These are phyloP conservation scores for Sabellastarte sp. DNA, from an alignment of 2,888 invertebrate species.

Conservation along the genomic window DNA sequence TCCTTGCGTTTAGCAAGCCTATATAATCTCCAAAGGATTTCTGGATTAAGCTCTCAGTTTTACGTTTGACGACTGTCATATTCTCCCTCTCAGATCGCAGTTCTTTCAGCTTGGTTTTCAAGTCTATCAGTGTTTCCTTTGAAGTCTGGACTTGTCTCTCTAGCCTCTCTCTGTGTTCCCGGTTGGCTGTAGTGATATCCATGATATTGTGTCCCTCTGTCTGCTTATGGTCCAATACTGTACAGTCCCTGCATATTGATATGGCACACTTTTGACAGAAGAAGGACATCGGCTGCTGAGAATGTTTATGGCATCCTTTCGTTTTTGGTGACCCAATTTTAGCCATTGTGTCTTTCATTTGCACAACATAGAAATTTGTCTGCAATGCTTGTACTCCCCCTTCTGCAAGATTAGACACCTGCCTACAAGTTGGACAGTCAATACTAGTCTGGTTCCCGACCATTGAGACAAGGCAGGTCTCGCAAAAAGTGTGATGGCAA, in stretches of 20 bases:
- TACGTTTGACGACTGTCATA: slow-evolving; percentile 13
- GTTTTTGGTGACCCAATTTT: slow-evolving; percentile 13
- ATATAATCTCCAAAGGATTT: slow-evolving; percentile 16
- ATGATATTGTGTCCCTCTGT: slow-evolving; percentile 23
- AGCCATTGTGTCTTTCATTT: slow-evolving; percentile 26
- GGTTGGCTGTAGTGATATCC: slow-evolving; percentile 20
- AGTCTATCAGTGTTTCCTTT: slow-evolving; percentile 1
- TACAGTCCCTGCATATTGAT: slow-evolving; percentile 29
- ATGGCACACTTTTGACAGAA: slow-evolving; percentile 26
- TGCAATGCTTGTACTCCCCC: slow-evolving; percentile 27
- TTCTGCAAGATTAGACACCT: slow-evolving; percentile 9
- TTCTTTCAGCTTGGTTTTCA: slow-evolving; percentile 10
- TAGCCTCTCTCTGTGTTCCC: slow-evolving; percentile 17
- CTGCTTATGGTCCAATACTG: slow-evolving; percentile 27
- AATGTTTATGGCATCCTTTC: slow-evolving; percentile 24
- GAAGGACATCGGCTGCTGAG: slow-evolving; percentile 27
- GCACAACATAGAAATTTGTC: slow-evolving; percentile 32
- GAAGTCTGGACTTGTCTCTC: slow-evolving; percentile 12
- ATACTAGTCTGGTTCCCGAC: slow-evolving; percentile 6
- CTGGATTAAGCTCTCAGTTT: slow-evolving; percentile 16
- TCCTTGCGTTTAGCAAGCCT: slow-evolving; percentile 13
- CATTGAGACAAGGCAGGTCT: slow-evolving; percentile 17
- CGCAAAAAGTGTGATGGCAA: slow-evolving; percentile 34
- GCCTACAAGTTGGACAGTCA: slow-evolving; percentile 28
- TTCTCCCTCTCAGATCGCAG: slow-evolving; percentile 16